Evolutionary conservation across 1,140 invertebrate genomes (phyloP).

Genomic region (Orius insidiosus): DNA sequence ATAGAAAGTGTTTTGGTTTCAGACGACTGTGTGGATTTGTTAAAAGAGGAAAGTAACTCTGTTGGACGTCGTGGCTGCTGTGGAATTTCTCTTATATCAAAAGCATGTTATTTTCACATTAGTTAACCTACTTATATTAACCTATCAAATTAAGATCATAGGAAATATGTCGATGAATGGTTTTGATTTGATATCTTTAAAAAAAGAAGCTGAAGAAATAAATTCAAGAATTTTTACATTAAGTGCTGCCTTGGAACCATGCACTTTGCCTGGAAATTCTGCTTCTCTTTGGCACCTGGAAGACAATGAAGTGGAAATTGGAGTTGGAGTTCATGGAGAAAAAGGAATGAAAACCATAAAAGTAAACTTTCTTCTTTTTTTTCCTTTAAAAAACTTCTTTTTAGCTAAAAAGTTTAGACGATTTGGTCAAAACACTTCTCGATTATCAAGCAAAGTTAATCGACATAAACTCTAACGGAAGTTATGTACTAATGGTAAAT

Average conservation of each 20-base stretch:
- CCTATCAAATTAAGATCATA: slow-evolving; percentile 34
- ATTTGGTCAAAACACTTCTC: too few relatives aligned
- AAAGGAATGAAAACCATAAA: slow-evolving; percentile 53
- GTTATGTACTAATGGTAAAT: slow-evolving; percentile 40
- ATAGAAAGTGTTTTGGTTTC: too few relatives aligned
- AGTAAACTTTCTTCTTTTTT: slow-evolving; percentile 23
- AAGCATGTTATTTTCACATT: too few relatives aligned
- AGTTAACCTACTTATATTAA: too few relatives aligned
- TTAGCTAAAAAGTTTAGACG: too few relatives aligned
- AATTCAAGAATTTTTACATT: slow-evolving; percentile 41
- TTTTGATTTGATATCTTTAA: slow-evolving; percentile 32
- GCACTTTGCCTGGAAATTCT: slow-evolving; percentile 47
- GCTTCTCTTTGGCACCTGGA: slow-evolving; percentile 43
- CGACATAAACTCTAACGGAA: too few relatives aligned
- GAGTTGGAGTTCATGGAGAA: slow-evolving; percentile 73
- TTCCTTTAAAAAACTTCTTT: too few relatives aligned
- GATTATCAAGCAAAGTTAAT: too few relatives aligned
- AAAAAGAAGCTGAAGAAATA: background rate
- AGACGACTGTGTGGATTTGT: too few relatives aligned
- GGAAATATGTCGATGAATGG: slow-evolving; percentile 51
- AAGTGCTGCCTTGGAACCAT: slow-evolving; percentile 49
- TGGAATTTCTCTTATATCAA: too few relatives aligned
- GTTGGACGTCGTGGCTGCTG: too few relatives aligned
- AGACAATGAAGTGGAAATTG: slow-evolving; percentile 56
- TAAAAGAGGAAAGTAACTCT: too few relatives aligned